phyloP scores from a whole-genome alignment of 2,888 invertebrate species.

The Apamea sordens region DNA sequence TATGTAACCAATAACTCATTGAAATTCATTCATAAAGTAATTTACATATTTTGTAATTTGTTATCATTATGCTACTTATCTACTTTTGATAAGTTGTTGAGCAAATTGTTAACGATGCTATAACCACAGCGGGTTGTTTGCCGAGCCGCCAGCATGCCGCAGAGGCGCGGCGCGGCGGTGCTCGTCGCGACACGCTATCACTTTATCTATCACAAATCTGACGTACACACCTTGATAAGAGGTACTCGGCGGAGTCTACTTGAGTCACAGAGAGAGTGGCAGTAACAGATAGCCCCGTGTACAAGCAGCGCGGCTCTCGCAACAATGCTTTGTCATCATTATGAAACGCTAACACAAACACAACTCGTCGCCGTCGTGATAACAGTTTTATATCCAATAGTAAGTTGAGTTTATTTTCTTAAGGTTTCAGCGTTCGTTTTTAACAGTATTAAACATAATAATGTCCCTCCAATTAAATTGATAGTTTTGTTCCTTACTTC shows the following conservation, averaged over 20 bases:
- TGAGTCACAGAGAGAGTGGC: not conserved
- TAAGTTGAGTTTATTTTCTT: not conserved
- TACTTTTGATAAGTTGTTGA: slow-evolving; percentile 18
- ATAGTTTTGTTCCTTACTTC: not conserved
- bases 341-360: slow-evolving; percentile 14
- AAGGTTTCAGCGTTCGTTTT: not conserved
- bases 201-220: slow-evolving; percentile 70
- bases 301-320: not conserved
- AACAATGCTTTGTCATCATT: not conserved
- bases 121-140: slow-evolving; percentile 19
- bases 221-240: slow-evolving; percentile 52
- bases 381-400: not conserved
- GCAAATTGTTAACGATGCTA: slow-evolving; percentile 9
- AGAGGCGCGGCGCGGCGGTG: slow-evolving; percentile 51
- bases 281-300: not conserved
- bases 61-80: slow-evolving; percentile 7
- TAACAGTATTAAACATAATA: not conserved
- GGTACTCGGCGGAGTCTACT: not conserved
- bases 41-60: not conserved
- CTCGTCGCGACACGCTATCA: slow-evolving; percentile 50
- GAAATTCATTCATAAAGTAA: slow-evolving; percentile 15
- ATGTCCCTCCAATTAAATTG: not conserved
- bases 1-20: not conserved
- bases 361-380: not conserved
- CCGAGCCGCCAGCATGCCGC: not conserved